Conservation (phyloP, 1,140 invertebrate genomes). For the Eumaeus atala region DNA sequence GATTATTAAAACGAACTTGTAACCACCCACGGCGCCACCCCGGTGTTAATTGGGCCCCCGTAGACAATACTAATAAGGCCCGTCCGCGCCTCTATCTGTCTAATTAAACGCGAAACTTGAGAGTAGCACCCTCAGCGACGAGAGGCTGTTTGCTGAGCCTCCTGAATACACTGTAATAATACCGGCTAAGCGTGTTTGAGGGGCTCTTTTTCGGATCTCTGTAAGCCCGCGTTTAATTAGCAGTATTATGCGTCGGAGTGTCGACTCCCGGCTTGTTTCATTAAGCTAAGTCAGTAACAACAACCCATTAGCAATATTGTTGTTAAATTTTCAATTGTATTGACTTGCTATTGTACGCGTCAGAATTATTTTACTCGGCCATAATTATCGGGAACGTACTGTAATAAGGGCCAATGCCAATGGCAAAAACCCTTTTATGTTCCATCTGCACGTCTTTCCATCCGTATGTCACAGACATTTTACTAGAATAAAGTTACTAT, state of each 20-base stretch:
- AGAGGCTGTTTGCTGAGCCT: constrained; percentile 66
- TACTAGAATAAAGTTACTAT: too few species aligned
- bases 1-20: constrained; percentile 70
- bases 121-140: constrained; percentile 66
- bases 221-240: constrained; percentile 71
- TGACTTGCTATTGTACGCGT: background rate
- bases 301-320: constrained; percentile 51
- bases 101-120: constrained; percentile 73
- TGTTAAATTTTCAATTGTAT: constrained; percentile 9
- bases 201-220: constrained; percentile 71
- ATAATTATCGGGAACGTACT: too few species aligned
- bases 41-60: constrained; percentile 71
- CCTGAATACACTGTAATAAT: constrained; percentile 72
- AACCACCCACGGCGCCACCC: constrained; percentile 58
- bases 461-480: too few species aligned
- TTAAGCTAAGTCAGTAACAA: constrained; percentile 71
- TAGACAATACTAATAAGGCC: constrained; percentile 74
- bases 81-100: constrained; percentile 70
- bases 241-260: constrained; percentile 70
- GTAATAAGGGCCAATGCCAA: too few species aligned
- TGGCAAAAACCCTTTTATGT: too few species aligned
- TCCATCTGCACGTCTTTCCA: too few species aligned
- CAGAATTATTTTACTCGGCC: too few species aligned
- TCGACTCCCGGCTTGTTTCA: constrained; percentile 66
- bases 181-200: constrained; percentile 72